A percentile compares a stretch with the other conserved stretches of the same genome.
Evolutionary conservation across 2,797 vertebrate species (phyloP).

Genomic region (Megalops cyprinoides): DNA sequence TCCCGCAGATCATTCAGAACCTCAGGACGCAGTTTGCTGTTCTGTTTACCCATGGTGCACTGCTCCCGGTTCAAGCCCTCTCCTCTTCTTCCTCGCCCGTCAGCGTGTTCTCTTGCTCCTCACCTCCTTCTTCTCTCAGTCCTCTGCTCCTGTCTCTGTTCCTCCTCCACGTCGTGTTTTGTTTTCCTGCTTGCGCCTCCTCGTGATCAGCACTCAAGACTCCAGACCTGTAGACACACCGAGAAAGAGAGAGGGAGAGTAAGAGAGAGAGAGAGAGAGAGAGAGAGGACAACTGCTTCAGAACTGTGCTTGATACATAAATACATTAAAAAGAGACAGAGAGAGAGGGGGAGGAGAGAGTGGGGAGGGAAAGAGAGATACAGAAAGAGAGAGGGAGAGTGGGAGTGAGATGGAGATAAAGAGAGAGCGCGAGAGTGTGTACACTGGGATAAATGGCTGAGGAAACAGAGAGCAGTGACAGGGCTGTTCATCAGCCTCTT

Average conservation of each 20-base stretch:
- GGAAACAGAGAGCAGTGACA: not conserved
- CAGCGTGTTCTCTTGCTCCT: not conserved
- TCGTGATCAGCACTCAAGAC: not conserved
- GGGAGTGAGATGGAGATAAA: not conserved
- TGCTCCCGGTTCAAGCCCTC: conserved; percentile 12
- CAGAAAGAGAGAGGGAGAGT: not conserved
- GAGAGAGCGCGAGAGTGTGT: conserved; percentile 15
- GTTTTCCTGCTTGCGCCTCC: not conserved
- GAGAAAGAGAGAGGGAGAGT: not conserved
- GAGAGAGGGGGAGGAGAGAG: conserved; percentile 3
- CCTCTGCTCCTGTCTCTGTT: not conserved
- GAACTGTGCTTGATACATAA: not conserved
- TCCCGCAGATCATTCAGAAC: conserved; percentile 84
- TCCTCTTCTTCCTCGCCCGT: not conserved
- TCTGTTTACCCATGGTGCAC: conserved; percentile 82
- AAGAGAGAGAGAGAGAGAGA: not conserved
- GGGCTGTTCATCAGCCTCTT: conserved; percentile 18
- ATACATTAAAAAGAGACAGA: not conserved
- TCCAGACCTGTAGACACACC: not conserved
- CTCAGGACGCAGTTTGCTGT: conserved; percentile 85
- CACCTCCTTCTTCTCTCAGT: not conserved
- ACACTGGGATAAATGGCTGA: not conserved
- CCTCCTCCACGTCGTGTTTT: not conserved
- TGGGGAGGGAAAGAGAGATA: conserved; percentile 3
- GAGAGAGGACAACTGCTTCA: not conserved